Base-by-base conservation (phyloP, 2,888 invertebrate species). In the Microctonus aethiopoides region DNA sequence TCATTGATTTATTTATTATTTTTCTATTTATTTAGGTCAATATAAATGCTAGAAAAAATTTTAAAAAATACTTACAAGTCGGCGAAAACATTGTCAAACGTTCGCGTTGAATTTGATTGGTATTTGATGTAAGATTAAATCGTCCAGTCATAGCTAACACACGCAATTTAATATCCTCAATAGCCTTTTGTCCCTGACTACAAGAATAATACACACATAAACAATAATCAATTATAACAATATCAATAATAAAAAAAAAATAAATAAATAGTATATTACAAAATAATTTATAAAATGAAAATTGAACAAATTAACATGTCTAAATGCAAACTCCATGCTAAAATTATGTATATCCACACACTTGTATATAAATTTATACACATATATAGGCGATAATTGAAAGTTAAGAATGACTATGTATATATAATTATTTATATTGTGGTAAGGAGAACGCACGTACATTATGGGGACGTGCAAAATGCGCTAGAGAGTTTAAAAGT, bases 41-140 rank as follows among this genome's bases (percentile, higher is more conserved):
- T n/a, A 9, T 11, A 63, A 54, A n/a, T 7, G 0, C 11, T 24
- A 26, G 20, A n/a, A 51, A 26, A 51, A 24, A 11, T 11, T n/a
- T 10, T 13, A 1, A 32, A 3, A 10, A 54, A 51, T 68, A 84
- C 88, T 87, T 75, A 88, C 88, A 88, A 11, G 83, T 83, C 1
- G 88, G 87, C 56, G 86, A 83, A 76, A 87, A 87, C 85, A 87
- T 88, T 5, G 82, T 81, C 62, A 87, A 73, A 75, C 81, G 83
- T 79, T 87, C 84, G 70, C 86, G 74, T 77, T 87, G 82, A 70
- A 87, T 77, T 76, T 82, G 80, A 76, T 86, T 78, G 70, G 73
- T 77, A 64, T 68, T 79, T n/a, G 79, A 77, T 39, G 78, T 83
- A 24, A 77, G 75, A 74, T 84, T 85, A 74, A 81, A 81, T 71